A percentile compares a stretch with the other conserved stretches of the same genome.
phyloP scores from a whole-genome alignment of 2,113 vertebrate genomes.

The Maylandia zebra region DNA sequence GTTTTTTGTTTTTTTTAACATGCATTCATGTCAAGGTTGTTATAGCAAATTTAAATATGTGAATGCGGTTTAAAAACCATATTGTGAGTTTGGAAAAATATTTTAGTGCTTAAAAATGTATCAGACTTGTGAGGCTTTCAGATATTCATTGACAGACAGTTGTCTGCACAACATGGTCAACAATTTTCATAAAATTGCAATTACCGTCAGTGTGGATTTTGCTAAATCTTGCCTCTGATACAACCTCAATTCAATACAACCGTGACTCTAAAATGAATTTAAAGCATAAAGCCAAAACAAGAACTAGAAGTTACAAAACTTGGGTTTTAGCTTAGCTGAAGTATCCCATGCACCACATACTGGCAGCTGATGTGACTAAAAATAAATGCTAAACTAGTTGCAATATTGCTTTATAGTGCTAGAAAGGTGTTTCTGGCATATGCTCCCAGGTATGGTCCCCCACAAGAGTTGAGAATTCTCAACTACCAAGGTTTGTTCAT shows the following conservation, averaged over 20 bases:
- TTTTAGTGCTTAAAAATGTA: background rate
- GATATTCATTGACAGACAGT: background rate
- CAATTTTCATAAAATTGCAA: background rate
- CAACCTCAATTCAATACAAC: background rate
- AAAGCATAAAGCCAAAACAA: background rate
- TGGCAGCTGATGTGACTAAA: background rate
- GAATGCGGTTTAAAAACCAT: background rate
- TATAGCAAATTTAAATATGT: background rate
- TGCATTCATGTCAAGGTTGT: background rate
- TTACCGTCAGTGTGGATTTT: background rate
- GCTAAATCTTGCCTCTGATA: background rate
- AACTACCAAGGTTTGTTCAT: background rate
- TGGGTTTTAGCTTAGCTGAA: background rate
- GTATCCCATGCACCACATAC: background rate
- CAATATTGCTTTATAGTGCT: background rate
- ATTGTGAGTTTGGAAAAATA: background rate
- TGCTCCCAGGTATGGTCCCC: background rate
- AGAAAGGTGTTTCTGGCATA: background rate
- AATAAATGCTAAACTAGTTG: background rate
- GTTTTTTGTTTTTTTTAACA: rapidly evolving
- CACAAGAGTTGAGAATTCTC: background rate
- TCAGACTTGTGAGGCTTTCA: background rate
- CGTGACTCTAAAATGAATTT: background rate
- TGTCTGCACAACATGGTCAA: background rate
- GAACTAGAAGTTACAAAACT: background rate